These are phyloP conservation scores for Herpetotheres cachinnans DNA, from an alignment of 2,113 vertebrate genomes.

Conservation along the genomic window DNA sequence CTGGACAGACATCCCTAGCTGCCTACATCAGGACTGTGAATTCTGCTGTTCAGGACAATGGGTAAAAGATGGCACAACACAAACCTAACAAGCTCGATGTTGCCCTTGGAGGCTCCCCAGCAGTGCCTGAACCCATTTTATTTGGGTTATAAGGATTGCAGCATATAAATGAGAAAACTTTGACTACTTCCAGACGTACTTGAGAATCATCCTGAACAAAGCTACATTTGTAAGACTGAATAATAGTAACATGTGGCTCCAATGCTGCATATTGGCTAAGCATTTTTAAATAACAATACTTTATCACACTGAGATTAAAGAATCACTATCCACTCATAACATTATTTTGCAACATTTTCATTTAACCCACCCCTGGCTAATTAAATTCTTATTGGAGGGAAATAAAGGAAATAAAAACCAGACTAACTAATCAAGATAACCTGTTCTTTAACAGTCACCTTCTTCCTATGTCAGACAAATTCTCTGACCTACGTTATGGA, in stretches of 20 bases:
- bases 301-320: neutral
- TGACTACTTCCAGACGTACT: neutral
- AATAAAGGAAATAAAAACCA: neutral
- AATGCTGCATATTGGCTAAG: neutral
- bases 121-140: neutral
- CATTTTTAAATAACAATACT: neutral
- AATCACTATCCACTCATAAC: neutral
- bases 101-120: neutral
- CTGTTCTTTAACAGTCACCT: neutral
- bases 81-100: rapidly evolving
- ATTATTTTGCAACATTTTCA: neutral
- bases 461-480: neutral
- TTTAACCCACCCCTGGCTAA: neutral
- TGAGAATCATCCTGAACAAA: neutral
- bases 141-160: neutral
- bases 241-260: neutral
- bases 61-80: neutral
- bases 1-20: neutral
- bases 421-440: neutral
- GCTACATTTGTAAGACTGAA: neutral
- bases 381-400: neutral
- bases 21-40: rapidly evolving
- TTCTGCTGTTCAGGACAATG: rapidly evolving
- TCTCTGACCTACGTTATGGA: neutral
- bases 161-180: neutral